Base-by-base conservation (phyloP, 1,140 invertebrate species). In the Zaprionus davidi region DNA sequence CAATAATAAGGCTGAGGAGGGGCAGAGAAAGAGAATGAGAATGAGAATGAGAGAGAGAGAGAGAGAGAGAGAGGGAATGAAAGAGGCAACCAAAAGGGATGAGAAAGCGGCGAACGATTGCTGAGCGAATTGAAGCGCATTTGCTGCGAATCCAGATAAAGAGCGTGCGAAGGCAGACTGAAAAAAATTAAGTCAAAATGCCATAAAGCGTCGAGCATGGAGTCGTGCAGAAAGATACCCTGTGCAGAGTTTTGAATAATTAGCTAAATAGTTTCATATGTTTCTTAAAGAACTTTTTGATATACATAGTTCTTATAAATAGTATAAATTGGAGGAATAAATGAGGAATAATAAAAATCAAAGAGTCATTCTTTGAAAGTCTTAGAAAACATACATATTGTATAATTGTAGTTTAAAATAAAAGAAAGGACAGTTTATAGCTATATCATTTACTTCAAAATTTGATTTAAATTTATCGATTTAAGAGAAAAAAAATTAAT, bases 91-190 rank as follows among this genome's bases (percentile, higher is more conserved):
- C 20, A 20, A 34, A 46, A 64, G 24, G 31, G 41, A 56, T 46
- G 68, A 38, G 44, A 46, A 58, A 73, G 36, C 34, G 34, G 51
- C 67, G 28, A 77, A 34, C 58, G 55, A 82, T 79, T 87, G 57
- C 51, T 63, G 56, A 36, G 34, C 56, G 44, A 73, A 79, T 82
- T 53, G 63, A 71, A 82, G 82, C 41, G 71, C 67, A 78, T 85
- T 65, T 41, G 38, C 57, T 22, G 53, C 53, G 64, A 73, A 67
- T 79, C 28, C 28, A 41, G 49, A 31, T 38, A 44, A 56, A 70
- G 15, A 46, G 38, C 28, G 26, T 41, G n/a, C 41, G 6, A 46
- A 60, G 11, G 26, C 5, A 17, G 24, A 60, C 0, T 12, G 5
- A 5, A n/a, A 24, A 46, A 17, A 4, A 28, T 51, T 22, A 51